Evolutionary conservation across 2,113 vertebrate genomes (phyloP).

Genomic region (Microtus richardsoni): DNA sequence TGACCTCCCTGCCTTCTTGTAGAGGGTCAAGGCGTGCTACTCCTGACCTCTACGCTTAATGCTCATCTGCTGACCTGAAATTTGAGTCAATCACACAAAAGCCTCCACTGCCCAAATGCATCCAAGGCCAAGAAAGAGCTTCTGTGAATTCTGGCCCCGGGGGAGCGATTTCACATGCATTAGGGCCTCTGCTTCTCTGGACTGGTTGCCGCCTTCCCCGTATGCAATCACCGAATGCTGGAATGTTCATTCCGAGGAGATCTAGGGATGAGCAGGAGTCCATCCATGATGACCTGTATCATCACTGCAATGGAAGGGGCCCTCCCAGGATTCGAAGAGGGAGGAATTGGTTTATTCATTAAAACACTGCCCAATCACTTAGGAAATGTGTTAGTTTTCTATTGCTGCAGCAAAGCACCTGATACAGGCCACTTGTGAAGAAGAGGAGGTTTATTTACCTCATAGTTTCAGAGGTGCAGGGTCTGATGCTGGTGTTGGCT

Average conservation of each 20-base stretch:
- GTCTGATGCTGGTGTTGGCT: not conserved
- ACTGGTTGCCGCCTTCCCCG: not conserved
- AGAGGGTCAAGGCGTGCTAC: not conserved
- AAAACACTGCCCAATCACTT: not conserved
- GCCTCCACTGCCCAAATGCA: not conserved
- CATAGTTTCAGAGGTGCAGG: no score
- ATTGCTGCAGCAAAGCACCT: not conserved
- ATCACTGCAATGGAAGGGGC: not conserved
- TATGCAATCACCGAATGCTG: not conserved
- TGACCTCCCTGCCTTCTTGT: not conserved
- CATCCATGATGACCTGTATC: not conserved
- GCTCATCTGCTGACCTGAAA: conserved; percentile 22
- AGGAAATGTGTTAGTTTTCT: not conserved
- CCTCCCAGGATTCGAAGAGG: not conserved
- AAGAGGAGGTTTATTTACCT: not conserved
- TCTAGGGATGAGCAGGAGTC: no score
- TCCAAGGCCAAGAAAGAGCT: not conserved
- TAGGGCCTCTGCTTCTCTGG: not conserved
- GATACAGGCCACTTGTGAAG: not conserved
- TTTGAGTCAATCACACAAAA: not conserved
- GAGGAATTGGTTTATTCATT: not conserved
- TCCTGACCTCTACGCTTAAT: not conserved
- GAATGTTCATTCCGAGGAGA: not conserved
- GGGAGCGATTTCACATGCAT: conserved; percentile 36
- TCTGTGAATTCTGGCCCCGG: not conserved